Percentiles rank a stretch among this genome's conserved stretches.
Evolutionary conservation across 1,140 invertebrate genomes (phyloP).

Genomic region (Drepana arcuata): DNA sequence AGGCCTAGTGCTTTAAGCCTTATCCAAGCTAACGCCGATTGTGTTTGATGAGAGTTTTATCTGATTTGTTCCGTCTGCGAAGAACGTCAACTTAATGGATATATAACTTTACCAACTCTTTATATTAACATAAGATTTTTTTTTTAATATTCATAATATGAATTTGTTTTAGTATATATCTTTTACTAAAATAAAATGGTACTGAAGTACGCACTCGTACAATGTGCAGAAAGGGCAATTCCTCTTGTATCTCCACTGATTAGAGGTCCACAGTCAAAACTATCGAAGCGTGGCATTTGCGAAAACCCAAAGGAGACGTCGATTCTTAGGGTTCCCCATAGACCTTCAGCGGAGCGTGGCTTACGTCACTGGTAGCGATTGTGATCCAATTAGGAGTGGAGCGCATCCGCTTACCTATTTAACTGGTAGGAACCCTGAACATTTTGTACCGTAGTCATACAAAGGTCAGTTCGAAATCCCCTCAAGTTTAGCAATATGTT

Average conservation of each 20-base stretch:
- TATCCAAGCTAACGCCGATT: slow-evolving; percentile 56
- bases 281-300: slow-evolving; percentile 20
- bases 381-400: slow-evolving; percentile 52
- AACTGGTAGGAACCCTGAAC: slow-evolving; percentile 36
- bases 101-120: no score
- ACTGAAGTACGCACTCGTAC: no score
- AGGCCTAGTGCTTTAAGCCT: slow-evolving; percentile 58
- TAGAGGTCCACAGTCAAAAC: slow-evolving; percentile 16
- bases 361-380: slow-evolving; percentile 40
- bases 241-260: slow-evolving; percentile 13
- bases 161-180: no score
- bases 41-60: slow-evolving; percentile 67
- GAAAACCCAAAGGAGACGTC: slow-evolving; percentile 27
- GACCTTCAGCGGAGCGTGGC: slow-evolving; percentile 12
- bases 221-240: no score
- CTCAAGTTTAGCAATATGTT: no score
- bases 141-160: no score
- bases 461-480: slow-evolving; percentile 13
- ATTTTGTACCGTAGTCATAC: slow-evolving; percentile 18
- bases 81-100: no score
- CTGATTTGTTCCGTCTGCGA: slow-evolving; percentile 48
- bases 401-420: slow-evolving; percentile 53
- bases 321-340: slow-evolving; percentile 13
- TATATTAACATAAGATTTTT: no score
- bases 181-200: no score